Conservation (phyloP, 2,888 invertebrate genomes). For the Drosophila birchii region DNA sequence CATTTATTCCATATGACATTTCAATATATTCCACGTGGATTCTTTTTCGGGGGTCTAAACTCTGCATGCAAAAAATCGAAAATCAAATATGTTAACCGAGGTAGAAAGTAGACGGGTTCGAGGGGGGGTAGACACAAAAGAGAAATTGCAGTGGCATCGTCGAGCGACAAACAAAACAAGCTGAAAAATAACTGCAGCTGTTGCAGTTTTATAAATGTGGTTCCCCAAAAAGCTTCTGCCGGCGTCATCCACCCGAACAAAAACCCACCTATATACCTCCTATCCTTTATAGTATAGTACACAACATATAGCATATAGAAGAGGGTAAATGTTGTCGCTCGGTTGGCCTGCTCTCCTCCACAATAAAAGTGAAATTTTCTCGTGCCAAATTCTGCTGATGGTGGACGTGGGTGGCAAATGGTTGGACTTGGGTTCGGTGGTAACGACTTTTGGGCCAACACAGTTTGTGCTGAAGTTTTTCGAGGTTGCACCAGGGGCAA, state of each 20-base stretch:
- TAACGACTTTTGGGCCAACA: slow-evolving; percentile 44
- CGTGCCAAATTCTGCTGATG: slow-evolving; percentile 47
- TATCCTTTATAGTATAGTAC: slow-evolving; percentile 17
- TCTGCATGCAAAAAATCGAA: slow-evolving; percentile 49
- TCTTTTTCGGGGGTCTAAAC: not conserved
- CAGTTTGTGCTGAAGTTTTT: slow-evolving; percentile 40
- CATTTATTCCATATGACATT: slow-evolving; percentile 30
- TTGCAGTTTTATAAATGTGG: slow-evolving; percentile 79
- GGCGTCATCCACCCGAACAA: slow-evolving; percentile 18
- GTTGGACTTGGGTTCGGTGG: slow-evolving; percentile 16
- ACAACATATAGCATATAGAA: slow-evolving; percentile 12
- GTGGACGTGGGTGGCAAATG: slow-evolving; percentile 9
- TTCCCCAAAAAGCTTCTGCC: slow-evolving; percentile 33
- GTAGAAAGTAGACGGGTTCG: slow-evolving; percentile 11
- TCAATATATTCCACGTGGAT: slow-evolving; percentile 29
- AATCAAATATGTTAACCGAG: slow-evolving; percentile 58
- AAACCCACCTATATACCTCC: slow-evolving; percentile 32
- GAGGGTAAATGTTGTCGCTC: slow-evolving; percentile 31
- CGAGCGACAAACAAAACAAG: slow-evolving; percentile 64
- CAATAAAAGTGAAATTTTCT: slow-evolving; percentile 54
- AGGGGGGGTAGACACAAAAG: slow-evolving; percentile 36
- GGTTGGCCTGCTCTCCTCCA: slow-evolving; percentile 37
- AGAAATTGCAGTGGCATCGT: slow-evolving; percentile 44
- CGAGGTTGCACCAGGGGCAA: slow-evolving; percentile 41
- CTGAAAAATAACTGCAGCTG: slow-evolving; percentile 77